A percentile compares a stretch with the other conserved stretches of the same genome.
These are phyloP conservation scores for Rhyacophila brunnea DNA, from an alignment of 1,140 invertebrate species.

Conservation along the genomic window DNA sequence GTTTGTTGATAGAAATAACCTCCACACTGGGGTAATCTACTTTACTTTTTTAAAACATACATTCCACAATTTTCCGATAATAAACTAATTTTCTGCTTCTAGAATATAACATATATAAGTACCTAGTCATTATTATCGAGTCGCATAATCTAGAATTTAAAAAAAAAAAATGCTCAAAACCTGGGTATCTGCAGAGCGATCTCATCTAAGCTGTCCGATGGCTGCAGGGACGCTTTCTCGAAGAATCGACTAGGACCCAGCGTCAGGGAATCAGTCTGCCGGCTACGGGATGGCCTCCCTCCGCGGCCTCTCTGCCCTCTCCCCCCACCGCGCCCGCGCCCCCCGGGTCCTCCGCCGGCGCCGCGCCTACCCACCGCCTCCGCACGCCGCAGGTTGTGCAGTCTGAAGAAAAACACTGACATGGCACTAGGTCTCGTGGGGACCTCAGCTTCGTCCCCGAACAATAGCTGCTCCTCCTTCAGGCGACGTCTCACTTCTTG, in stretches of 20 bases:
- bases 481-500: conserved; percentile 5
- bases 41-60: no score
- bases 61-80: no score
- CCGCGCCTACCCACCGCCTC: conserved; percentile 76
- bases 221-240: conserved; percentile 77
- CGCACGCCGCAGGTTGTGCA: conserved; percentile 83
- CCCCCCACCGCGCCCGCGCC: conserved; percentile 78
- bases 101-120: no score
- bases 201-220: conserved; percentile 85
- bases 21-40: no score
- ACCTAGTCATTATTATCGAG: no score
- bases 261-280: conserved; percentile 16
- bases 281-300: conserved; percentile 33
- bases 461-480: neutral
- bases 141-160: no score
- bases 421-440: conserved; percentile 48
- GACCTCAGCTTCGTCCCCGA: neutral
- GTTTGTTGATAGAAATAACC: no score
- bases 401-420: conserved; percentile 93
- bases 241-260: conserved; percentile 74
- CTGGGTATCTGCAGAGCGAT: conserved; percentile 89
- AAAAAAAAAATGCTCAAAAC: no score
- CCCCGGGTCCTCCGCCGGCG: conserved; percentile 74
- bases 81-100: no score
- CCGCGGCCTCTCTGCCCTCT: conserved; percentile 59